A percentile compares a stretch with the other conserved stretches of the same genome.
phyloP scores from a whole-genome alignment of 2,797 vertebrate genomes.

The Eremophila alpestris region DNA sequence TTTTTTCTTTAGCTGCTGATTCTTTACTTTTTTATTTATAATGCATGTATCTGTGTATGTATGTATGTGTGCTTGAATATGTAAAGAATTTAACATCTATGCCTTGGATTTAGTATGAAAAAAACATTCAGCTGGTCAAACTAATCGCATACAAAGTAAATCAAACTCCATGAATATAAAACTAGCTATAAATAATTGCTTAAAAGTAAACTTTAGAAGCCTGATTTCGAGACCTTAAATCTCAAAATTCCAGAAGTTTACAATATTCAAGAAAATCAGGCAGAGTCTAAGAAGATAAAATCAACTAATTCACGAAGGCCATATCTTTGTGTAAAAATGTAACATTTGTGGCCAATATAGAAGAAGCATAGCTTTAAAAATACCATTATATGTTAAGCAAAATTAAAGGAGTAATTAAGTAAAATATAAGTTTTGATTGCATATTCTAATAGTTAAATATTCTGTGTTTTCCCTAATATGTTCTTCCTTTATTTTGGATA shows the following conservation, averaged over 20 bases:
- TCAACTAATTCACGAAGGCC: neutral
- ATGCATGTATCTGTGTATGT: neutral
- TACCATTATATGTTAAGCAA: neutral
- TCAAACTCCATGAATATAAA: neutral
- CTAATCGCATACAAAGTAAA: neutral
- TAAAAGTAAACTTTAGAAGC: neutral
- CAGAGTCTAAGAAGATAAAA: neutral
- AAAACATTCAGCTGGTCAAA: neutral
- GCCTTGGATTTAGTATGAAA: neutral
- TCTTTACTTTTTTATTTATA: neutral
- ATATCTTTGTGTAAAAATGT: fast-evolving
- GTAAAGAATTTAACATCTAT: neutral
- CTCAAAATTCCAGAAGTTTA: neutral
- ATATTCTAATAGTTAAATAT: neutral
- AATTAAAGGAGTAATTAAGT: neutral
- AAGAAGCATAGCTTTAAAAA: neutral
- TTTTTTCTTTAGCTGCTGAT: neutral
- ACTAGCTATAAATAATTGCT: neutral
- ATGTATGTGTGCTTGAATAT: neutral
- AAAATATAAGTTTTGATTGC: neutral
- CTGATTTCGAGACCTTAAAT: neutral
- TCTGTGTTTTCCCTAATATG: neutral
- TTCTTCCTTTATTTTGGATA: neutral
- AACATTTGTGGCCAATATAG: neutral
- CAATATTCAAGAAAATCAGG: neutral